Base-by-base conservation (phyloP, 2,888 invertebrate genomes). In the Notodonta ziczac region DNA sequence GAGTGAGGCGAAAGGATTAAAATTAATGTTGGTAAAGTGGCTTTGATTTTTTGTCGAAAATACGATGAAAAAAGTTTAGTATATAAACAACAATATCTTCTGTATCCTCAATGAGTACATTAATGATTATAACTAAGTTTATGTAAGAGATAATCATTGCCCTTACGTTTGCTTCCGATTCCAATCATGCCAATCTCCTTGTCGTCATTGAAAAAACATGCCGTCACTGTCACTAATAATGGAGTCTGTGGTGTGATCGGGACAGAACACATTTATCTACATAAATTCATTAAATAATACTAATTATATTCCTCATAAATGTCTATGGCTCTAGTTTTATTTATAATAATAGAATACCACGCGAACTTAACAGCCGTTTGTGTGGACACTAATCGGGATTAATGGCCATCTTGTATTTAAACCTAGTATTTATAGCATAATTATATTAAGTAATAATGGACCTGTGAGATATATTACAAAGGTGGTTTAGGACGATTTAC, bases 391-490 rank as follows among this genome's bases (percentile, higher is more conserved):
- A 81, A 82, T 80, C 72, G 74, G 73, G 75, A 77, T 76, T 69
- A 63, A 81, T 80, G 77, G 66, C 70, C 67, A 75, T 71, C 73
- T 78, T 75, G 74, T 76, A 79, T 81, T 75, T 72, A 78, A 78
- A 79, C 75, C 74, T 56, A 77, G 80, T 84, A 87, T 89, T 89
- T 87, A 88, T 85, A 72, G 84, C 65, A 83, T 88, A 86, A 89
- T 89, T 88, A 87, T 87, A 85, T 85, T 82, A 84, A 74, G 81
- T 87, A 88, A 88, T 89, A 88, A 84, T 81, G 82, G 82, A 76
- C 73, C 72, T 71, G 68, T 64, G 78, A 83, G 86, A 83, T 83
- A 78, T 79, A 87, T 84, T 76, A 67, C 81, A 79, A 78, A 78
- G 83, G 75, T 77, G 81, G 80, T 77, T 80, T 81, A 78, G 76